phyloP scores from a whole-genome alignment of 1,140 invertebrate genomes.

The Ceratosolen solmsi region DNA sequence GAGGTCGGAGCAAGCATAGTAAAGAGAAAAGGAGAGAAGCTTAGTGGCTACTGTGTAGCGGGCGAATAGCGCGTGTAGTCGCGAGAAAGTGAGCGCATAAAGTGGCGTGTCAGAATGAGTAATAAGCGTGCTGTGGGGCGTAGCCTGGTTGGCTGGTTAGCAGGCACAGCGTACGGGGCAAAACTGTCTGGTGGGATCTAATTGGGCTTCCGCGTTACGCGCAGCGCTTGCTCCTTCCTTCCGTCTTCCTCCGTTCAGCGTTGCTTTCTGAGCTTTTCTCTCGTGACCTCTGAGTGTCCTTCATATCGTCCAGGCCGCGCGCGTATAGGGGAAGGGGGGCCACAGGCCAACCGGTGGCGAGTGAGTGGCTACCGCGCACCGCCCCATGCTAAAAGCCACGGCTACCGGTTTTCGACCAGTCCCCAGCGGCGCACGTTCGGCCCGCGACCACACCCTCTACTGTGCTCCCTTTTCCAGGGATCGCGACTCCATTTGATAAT shows the following conservation, averaged over 20 bases:
- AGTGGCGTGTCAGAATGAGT: conserved; percentile 70
- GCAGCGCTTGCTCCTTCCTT: conserved; percentile 50
- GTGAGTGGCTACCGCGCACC: conserved; percentile 68
- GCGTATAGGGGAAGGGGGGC: background rate
- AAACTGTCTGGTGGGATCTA: conserved; percentile 62
- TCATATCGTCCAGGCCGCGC: no score
- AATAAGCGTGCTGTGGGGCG: conserved; percentile 69
- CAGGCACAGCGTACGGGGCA: conserved; percentile 56
- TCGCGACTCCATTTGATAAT: conserved; percentile 15
- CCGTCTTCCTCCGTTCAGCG: background rate
- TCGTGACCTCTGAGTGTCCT: background rate
- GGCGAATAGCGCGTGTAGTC: conserved; percentile 18
- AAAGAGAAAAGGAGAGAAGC: background rate
- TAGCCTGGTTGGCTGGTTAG: conserved; percentile 65
- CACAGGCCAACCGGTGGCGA: conserved; percentile 50
- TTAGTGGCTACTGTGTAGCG: conserved; percentile 11
- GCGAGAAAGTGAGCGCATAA: conserved; percentile 61
- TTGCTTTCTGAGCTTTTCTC: background rate
- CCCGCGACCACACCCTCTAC: conserved; percentile 64
- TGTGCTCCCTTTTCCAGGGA: conserved; percentile 48
- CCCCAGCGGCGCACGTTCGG: conserved; percentile 56
- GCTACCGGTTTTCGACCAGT: conserved; percentile 70
- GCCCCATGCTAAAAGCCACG: conserved; percentile 65
- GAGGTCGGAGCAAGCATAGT: background rate
- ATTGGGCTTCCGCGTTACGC: conserved; percentile 69